Percentiles rank a stretch among this genome's conserved stretches.
phyloP scores from a whole-genome alignment of 2,113 vertebrate species.

The Synchiropus splendidus region DNA sequence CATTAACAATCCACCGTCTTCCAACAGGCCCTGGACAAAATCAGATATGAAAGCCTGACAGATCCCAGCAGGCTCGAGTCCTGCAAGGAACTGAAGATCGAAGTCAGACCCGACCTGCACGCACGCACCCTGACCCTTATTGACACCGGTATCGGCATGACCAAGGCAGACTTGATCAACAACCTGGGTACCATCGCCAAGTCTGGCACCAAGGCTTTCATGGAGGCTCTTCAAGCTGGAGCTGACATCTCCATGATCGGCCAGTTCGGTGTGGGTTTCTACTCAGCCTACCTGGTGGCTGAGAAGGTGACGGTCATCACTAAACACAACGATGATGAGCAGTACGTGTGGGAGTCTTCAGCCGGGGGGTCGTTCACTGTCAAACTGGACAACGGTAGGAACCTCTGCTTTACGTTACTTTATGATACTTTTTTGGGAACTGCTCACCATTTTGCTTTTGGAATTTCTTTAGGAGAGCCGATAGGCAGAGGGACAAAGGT shows the following conservation, averaged over 20 bases:
- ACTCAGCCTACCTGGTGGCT: constrained; percentile 72
- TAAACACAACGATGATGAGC: constrained; percentile 76
- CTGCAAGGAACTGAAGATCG: constrained; percentile 73
- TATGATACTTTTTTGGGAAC: neutral
- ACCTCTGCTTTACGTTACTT: neutral
- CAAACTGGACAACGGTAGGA: constrained; percentile 50
- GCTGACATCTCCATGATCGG: constrained; percentile 77
- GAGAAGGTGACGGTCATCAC: constrained; percentile 72
- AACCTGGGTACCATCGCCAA: constrained; percentile 77
- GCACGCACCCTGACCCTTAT: constrained; percentile 63
- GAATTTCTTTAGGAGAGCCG: constrained; percentile 41
- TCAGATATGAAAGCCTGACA: constrained; percentile 74
- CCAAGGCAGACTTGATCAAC: constrained; percentile 75
- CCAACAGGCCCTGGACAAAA: constrained; percentile 76
- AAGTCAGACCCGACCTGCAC: constrained; percentile 60
- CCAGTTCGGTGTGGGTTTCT: constrained; percentile 76
- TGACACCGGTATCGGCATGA: constrained; percentile 75
- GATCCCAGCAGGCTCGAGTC: constrained; percentile 71
- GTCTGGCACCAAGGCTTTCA: constrained; percentile 76
- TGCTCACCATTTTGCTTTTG: neutral
- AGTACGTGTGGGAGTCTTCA: constrained; percentile 75
- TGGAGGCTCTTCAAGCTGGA: constrained; percentile 74
- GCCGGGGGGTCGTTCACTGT: constrained; percentile 76
- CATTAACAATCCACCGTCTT: constrained; percentile 18
- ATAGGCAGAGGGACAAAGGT: constrained; percentile 72